Conservation (phyloP, 2,797 vertebrate species). For the Poecilia wingei region DNA sequence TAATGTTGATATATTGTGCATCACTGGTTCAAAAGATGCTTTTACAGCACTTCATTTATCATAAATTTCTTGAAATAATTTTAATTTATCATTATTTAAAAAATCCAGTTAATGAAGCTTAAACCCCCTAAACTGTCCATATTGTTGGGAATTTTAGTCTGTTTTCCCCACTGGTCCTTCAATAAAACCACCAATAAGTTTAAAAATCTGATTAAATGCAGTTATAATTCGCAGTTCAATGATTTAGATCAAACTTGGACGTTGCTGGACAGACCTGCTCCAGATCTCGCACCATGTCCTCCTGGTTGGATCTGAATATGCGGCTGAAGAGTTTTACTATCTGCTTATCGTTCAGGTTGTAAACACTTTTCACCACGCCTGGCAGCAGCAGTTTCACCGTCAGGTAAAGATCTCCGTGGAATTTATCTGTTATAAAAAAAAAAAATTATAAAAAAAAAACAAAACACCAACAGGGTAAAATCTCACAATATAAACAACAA, state of each 20-base stretch:
- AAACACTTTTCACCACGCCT: constrained; percentile 95
- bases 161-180: too few species aligned
- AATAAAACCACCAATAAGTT: too few species aligned
- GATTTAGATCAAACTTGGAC: too few species aligned
- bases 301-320: constrained; percentile 91
- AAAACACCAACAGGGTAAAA: neutral
- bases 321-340: constrained; percentile 98
- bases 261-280: constrained; percentile 86
- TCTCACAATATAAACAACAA: neutral
- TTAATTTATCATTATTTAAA: too few species aligned
- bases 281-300: constrained; percentile 94
- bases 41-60: too few species aligned
- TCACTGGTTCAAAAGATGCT: neutral
- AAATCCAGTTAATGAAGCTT: too few species aligned
- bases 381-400: constrained; percentile 96
- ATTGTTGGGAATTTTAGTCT: too few species aligned
- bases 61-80: too few species aligned
- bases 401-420: constrained; percentile 92
- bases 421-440: constrained; percentile 82
- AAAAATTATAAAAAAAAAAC: rapidly evolving
- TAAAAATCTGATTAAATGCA: too few species aligned
- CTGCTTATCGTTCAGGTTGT: constrained; percentile 99
- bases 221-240: too few species aligned
- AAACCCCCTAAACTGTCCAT: too few species aligned
- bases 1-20: neutral